Conservation (phyloP, 2,113 vertebrate genomes). For the Bostrychus sinensis region DNA sequence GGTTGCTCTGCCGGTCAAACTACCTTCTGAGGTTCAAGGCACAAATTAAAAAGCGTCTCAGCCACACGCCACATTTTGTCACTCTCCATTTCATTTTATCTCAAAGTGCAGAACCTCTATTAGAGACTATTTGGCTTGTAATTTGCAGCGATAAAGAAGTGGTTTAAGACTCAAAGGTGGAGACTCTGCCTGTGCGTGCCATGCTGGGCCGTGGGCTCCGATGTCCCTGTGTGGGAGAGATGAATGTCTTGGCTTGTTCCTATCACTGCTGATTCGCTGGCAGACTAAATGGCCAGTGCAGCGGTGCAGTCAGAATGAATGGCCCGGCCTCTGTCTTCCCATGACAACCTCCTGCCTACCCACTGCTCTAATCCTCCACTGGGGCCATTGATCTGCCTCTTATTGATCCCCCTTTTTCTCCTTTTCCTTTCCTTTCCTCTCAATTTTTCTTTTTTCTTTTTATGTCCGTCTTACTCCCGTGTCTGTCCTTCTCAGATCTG, state of each 20-base stretch:
- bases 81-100: slow-evolving; percentile 48
- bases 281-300: slow-evolving; percentile 72
- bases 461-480: slow-evolving; percentile 24
- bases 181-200: slow-evolving; percentile 33
- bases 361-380: slow-evolving; percentile 71
- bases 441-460: slow-evolving; percentile 32
- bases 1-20: slow-evolving; percentile 50
- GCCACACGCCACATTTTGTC: slow-evolving; percentile 39
- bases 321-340: slow-evolving; percentile 70
- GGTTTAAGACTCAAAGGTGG: slow-evolving; percentile 47
- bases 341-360: slow-evolving; percentile 74
- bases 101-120: slow-evolving; percentile 58
- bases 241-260: slow-evolving; percentile 73
- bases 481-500: slow-evolving; percentile 81
- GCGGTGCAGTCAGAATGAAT: slow-evolving; percentile 74
- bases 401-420: slow-evolving; percentile 67
- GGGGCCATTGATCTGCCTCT: slow-evolving; percentile 71
- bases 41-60: slow-evolving; percentile 47
- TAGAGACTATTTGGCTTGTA: slow-evolving; percentile 39
- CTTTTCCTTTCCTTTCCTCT: slow-evolving; percentile 6
- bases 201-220: slow-evolving; percentile 55
- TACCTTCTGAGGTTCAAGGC: slow-evolving; percentile 43
- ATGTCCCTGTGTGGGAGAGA: slow-evolving; percentile 73
- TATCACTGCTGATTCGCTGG: slow-evolving; percentile 67
- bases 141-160: slow-evolving; percentile 41